Evolutionary conservation across 2,113 vertebrate species (phyloP), one percentile per base, ranked within the genome.

Genomic region (Rhinopomastus cyanomelas): DNA sequence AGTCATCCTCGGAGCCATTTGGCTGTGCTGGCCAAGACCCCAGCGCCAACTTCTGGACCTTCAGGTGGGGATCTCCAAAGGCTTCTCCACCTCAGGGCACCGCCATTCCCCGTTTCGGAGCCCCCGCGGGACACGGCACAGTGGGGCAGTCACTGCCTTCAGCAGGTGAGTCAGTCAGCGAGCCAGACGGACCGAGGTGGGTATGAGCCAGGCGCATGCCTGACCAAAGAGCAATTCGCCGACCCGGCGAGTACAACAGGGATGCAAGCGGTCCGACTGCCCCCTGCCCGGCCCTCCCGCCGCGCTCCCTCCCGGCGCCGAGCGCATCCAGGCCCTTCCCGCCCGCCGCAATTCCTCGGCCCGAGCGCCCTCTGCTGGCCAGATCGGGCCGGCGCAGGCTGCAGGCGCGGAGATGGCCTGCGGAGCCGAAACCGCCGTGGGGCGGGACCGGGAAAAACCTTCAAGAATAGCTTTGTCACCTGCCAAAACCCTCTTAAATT

Each of bases 361-460:
- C 91, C 91, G 87, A 85, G 73, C 60, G 92, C 97, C 97, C 97
- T 97, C 97, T 97, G 96, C 92, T 96, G 96, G 71, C 34, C 2
- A 1, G 22, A 53, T n/a, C 8, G 32, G 13, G 69, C 65, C 20
- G 64, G 60, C 44, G 60, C 65, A 53, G 77, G 75, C 85, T 20
- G 23, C 12, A 5, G 37, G 39, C 39, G 39, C 39, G 39, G 39
- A 42, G 39, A 42, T 11, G 39, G 32, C 6, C 7, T 2, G 51
- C n/a, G n/a, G 34, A 19, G 14, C 9, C 22, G 12, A 12, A 6
- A 16, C 7, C 7, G 26, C 2, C 26, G 3, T 9, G 56, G 64
- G 27, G 17, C n/a, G 64, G 3, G 16, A 8, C 5, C 62, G 49
- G 7, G 16, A 27, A 14, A 8, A 16, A 5, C 27, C 68, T 3